These are phyloP conservation scores for Cynoglossus semilaevis DNA, from an alignment of 2,113 vertebrate species.

Conservation along the genomic window DNA sequence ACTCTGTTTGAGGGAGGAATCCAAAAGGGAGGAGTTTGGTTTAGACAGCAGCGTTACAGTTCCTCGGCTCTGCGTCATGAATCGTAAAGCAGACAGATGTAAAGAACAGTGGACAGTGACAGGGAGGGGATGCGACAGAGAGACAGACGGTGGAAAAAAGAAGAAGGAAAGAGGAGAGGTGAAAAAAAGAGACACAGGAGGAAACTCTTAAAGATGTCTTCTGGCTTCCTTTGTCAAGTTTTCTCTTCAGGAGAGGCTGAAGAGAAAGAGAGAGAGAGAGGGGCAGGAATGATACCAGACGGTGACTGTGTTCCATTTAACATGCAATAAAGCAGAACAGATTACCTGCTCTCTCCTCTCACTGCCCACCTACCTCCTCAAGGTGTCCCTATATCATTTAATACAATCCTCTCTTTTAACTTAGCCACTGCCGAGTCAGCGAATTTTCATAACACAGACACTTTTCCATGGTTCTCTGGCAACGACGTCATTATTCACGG, in stretches of 20 bases:
- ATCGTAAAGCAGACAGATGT: slow-evolving; percentile 25
- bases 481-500: slow-evolving; percentile 24
- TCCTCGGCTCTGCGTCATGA: slow-evolving; percentile 38
- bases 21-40: slow-evolving; percentile 31
- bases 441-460: slow-evolving; percentile 39
- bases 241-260: slow-evolving; percentile 8
- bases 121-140: neutral
- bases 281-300: slow-evolving; percentile 20
- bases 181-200: neutral
- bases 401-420: slow-evolving; percentile 31
- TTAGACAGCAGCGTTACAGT: slow-evolving; percentile 42
- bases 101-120: neutral
- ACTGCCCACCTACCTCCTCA: slow-evolving; percentile 46
- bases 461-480: slow-evolving; percentile 25
- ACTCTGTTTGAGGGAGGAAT: slow-evolving; percentile 33
- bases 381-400: slow-evolving; percentile 60
- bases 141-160: neutral
- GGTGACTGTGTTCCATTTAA: slow-evolving; percentile 50
- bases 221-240: slow-evolving; percentile 31
- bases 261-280: slow-evolving; percentile 26
- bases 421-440: slow-evolving; percentile 40
- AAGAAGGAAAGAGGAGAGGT: neutral
- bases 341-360: slow-evolving; percentile 47
- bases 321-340: slow-evolving; percentile 59
- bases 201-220: slow-evolving; percentile 1